Percentiles rank a stretch among this genome's conserved stretches.
Evolutionary conservation across 2,113 vertebrate genomes (phyloP).

Genomic region (Melanostigma gelatinosum): DNA sequence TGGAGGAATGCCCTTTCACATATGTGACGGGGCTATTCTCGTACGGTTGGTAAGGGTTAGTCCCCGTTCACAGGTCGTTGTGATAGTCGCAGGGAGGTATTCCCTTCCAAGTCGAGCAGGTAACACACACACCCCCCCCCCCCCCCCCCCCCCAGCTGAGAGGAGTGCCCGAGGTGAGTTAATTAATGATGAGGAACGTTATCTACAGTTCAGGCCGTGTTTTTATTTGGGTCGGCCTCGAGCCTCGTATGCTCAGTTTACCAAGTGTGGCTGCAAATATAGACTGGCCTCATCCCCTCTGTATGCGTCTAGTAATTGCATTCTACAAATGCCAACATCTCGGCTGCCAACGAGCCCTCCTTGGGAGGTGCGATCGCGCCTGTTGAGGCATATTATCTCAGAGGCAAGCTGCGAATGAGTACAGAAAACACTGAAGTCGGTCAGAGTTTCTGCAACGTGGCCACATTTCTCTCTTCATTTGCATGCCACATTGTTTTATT

Average conservation of each 20-base stretch:
- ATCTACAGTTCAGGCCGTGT: slow-evolving; percentile 47
- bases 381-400: slow-evolving; percentile 79
- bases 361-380: slow-evolving; percentile 78
- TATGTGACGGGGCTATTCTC: slow-evolving; percentile 64
- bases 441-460: slow-evolving; percentile 57
- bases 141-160: neutral
- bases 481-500: slow-evolving; percentile 1
- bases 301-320: slow-evolving; percentile 74
- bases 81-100: slow-evolving; percentile 30
- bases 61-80: slow-evolving; percentile 48
- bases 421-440: slow-evolving; percentile 69
- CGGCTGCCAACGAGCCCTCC: slow-evolving; percentile 75
- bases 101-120: slow-evolving; percentile 42
- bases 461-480: slow-evolving; percentile 37
- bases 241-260: slow-evolving; percentile 52
- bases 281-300: slow-evolving; percentile 66
- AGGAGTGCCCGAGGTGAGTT: slow-evolving; percentile 26
- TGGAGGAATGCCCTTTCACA: slow-evolving; percentile 58
- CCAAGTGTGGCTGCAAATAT: slow-evolving; percentile 67
- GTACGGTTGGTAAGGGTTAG: slow-evolving; percentile 50
- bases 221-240: slow-evolving; percentile 69
- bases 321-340: slow-evolving; percentile 75
- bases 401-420: slow-evolving; percentile 77
- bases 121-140: slow-evolving; percentile 4
- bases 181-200: slow-evolving; percentile 55